These are phyloP conservation scores for Parnassius mnemosyne DNA, from an alignment of 2,888 invertebrate species.

Conservation along the genomic window DNA sequence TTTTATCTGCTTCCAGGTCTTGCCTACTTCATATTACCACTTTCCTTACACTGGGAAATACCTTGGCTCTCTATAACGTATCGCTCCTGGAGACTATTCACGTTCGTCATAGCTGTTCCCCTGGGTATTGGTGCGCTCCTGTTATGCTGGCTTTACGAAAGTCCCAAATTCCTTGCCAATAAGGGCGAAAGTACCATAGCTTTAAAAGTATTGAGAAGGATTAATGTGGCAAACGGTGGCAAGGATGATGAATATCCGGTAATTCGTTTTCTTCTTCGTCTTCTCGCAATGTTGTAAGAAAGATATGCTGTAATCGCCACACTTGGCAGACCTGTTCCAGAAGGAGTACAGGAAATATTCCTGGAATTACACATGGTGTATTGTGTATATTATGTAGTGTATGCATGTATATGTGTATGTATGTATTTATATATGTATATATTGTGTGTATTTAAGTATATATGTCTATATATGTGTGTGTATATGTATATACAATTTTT, in stretches of 20 bases:
- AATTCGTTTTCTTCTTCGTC: slow-evolving; percentile 1
- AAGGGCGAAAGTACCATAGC: slow-evolving; percentile 80
- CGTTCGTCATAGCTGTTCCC: slow-evolving; percentile 61
- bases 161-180: slow-evolving; percentile 86
- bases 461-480: no score
- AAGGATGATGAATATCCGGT: slow-evolving; percentile 46
- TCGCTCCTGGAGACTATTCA: slow-evolving; percentile 86
- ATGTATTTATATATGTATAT: no score
- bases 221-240: slow-evolving; percentile 49
- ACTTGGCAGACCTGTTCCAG: no score
- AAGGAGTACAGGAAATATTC: no score
- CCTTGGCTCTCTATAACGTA: slow-evolving; percentile 69
- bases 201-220: slow-evolving; percentile 53
- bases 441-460: no score
- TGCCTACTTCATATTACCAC: slow-evolving; percentile 81
- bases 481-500: no score
- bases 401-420: no score
- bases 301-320: no score
- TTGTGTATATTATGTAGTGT: no score
- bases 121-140: slow-evolving; percentile 76
- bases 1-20: slow-evolving; percentile 11
- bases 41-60: slow-evolving; percentile 55
- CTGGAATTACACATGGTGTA: no score
- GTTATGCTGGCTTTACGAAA: slow-evolving; percentile 83
- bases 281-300: no score